Evolutionary conservation across 2,113 vertebrate species (phyloP).

Genomic region (Notarius quadriscutis): DNA sequence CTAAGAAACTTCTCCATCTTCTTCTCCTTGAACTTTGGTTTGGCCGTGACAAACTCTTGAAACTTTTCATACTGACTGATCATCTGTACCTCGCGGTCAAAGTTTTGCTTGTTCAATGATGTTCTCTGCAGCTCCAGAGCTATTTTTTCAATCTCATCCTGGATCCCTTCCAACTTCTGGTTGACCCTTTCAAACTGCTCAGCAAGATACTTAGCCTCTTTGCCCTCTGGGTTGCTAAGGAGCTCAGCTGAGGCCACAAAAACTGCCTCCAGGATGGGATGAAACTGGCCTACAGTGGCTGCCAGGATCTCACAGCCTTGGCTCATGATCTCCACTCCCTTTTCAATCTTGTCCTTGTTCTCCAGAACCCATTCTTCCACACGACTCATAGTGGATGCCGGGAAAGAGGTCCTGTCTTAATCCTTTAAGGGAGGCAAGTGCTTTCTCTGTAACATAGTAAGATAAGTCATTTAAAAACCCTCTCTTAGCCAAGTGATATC

Average conservation of each 20-base stretch:
- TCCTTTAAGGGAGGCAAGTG: conserved; percentile 48
- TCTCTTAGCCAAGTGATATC: conserved; percentile 40
- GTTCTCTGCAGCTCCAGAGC: conserved; percentile 66
- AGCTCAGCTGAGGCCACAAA: conserved; percentile 73
- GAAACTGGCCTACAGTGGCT: conserved; percentile 74
- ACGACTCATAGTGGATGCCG: conserved; percentile 67
- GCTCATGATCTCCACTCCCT: conserved; percentile 77
- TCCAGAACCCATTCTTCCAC: conserved; percentile 75
- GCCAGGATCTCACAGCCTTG: conserved; percentile 75
- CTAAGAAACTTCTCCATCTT: conserved; percentile 76
- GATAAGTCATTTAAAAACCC: conserved; percentile 48
- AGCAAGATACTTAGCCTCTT: conserved; percentile 71
- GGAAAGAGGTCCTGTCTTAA: conserved; percentile 49
- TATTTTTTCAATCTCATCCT: conserved; percentile 69
- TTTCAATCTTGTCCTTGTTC: conserved; percentile 77
- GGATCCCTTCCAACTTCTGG: conserved; percentile 70
- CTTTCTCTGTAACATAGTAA: conserved; percentile 68
- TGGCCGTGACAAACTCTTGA: conserved; percentile 74
- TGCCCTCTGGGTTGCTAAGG: conserved; percentile 72
- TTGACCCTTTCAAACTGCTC: conserved; percentile 73
- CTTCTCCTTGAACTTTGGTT: conserved; percentile 72
- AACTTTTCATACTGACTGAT: conserved; percentile 80
- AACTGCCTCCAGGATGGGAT: conserved; percentile 75
- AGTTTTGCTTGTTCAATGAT: conserved; percentile 75
- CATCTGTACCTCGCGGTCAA: conserved; percentile 74